Conservation (phyloP, 2,888 invertebrate species). For the Hemistola chrysoprasaria region DNA sequence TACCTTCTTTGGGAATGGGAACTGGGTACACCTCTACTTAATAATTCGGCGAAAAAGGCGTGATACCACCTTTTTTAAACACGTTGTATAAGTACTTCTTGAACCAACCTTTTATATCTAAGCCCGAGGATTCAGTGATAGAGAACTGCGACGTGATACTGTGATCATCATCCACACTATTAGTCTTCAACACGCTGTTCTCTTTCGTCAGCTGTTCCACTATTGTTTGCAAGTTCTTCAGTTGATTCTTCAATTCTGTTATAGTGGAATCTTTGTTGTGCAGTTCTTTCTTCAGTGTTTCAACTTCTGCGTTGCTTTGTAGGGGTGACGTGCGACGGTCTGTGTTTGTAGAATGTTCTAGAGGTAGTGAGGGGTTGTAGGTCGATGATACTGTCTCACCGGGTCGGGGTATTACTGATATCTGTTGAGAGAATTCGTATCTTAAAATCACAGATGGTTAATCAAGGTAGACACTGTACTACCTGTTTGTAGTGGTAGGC, state of each 20-base stretch:
- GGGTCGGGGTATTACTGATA: conserved; percentile 54
- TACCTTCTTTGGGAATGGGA: too few species aligned
- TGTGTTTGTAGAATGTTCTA: conserved; percentile 45
- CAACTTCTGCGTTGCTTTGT: conserved; percentile 45
- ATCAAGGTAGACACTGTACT: too few species aligned
- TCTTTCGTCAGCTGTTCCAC: conserved; percentile 91
- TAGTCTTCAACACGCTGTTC: conserved; percentile 88
- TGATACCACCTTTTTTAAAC: too few species aligned
- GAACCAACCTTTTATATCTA: too few species aligned
- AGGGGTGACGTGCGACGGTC: conserved; percentile 41
- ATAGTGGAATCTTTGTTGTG: conserved; percentile 85
- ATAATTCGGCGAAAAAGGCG: too few species aligned
- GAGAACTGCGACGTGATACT: conserved; percentile 67
- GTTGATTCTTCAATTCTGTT: conserved; percentile 84
- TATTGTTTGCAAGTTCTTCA: conserved; percentile 83
- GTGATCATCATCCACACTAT: conserved; percentile 70
- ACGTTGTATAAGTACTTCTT: too few species aligned
- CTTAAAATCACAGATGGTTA: too few species aligned
- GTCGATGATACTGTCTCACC: conserved; percentile 66
- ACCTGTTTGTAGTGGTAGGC: too few species aligned
- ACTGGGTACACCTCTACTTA: too few species aligned
- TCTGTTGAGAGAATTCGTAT: conserved; percentile 38
- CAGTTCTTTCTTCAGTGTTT: conserved; percentile 77
- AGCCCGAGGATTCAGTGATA: conserved; percentile 30
- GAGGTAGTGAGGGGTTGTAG: conserved; percentile 65